Conservation (phyloP, 2,113 vertebrate genomes). For the Eclectus roratus region DNA sequence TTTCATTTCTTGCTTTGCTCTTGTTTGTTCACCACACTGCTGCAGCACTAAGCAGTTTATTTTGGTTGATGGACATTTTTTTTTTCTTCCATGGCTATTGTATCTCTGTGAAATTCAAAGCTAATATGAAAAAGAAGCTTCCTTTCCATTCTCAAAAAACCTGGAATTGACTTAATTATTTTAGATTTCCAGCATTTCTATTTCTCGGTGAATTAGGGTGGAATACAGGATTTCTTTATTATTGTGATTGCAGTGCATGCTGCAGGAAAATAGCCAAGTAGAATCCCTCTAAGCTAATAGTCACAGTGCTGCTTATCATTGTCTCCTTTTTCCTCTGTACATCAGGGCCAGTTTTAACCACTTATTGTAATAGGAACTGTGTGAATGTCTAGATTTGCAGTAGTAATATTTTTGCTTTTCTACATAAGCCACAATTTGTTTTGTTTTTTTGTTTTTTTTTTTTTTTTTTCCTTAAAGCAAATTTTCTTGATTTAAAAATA, state of each 20-base stretch:
- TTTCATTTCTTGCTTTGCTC: conserved; percentile 29
- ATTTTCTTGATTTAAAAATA: conserved; percentile 51
- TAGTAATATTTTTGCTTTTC: conserved; percentile 4
- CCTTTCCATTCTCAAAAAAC: conserved; percentile 60
- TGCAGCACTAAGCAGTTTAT: conserved; percentile 61
- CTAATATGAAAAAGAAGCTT: conserved; percentile 32
- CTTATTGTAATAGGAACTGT: neutral
- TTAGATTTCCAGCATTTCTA: conserved; percentile 62
- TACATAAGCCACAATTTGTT: neutral
- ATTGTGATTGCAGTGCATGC: conserved; percentile 31
- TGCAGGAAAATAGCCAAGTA: conserved; percentile 68
- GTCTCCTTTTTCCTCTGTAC: conserved; percentile 34
- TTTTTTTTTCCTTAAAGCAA: conserved; percentile 21
- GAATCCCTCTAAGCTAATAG: conserved; percentile 58
- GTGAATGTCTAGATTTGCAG: neutral
- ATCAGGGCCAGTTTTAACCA: conserved; percentile 7
- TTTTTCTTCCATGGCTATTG: conserved; percentile 41
- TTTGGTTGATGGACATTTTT: conserved; percentile 65
- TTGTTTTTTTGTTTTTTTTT: neutral
- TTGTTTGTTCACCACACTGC: conserved; percentile 39
- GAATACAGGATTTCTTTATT: conserved; percentile 69
- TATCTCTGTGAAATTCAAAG: conserved; percentile 68
- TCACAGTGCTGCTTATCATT: conserved; percentile 38
- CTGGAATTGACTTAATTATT: conserved; percentile 47
- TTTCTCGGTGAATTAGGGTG: conserved; percentile 61